Percentiles rank a stretch among this genome's conserved stretches.
These are phyloP conservation scores for Carposina sasakii DNA, from an alignment of 1,140 invertebrate genomes.

Conservation along the genomic window DNA sequence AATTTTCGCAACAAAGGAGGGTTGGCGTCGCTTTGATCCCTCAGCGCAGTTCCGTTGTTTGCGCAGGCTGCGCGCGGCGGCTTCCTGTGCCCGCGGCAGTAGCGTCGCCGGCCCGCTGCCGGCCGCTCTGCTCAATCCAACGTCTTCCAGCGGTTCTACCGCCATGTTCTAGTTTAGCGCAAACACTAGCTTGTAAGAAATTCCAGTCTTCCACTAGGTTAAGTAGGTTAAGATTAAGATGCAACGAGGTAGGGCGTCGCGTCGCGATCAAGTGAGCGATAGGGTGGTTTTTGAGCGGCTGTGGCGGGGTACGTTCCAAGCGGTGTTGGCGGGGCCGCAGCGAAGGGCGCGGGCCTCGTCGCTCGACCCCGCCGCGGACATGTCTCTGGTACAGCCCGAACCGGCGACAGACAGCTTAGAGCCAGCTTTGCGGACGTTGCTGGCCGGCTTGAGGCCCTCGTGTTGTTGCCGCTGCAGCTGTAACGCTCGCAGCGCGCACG, in stretches of 20 bases:
- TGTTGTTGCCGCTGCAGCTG: constrained; percentile 63
- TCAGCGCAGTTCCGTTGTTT: constrained; percentile 49
- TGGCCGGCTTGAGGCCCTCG: constrained; percentile 48
- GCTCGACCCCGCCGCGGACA: constrained; percentile 71
- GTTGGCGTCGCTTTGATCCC: constrained; percentile 23
- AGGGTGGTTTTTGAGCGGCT: constrained; percentile 75
- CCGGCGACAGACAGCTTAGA: constrained; percentile 38
- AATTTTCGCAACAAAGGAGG: too few species aligned
- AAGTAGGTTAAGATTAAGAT: constrained; percentile 54
- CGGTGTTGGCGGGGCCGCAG: constrained; percentile 58
- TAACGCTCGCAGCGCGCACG: constrained; percentile 47
- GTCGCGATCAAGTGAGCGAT: constrained; percentile 70
- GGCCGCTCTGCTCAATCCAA: constrained; percentile 44
- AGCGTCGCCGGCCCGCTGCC: constrained; percentile 59
- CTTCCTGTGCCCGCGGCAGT: constrained; percentile 55
- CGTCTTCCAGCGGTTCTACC: constrained; percentile 56
- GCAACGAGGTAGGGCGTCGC: constrained; percentile 58
- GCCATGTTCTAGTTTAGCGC: constrained; percentile 40
- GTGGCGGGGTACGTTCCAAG: constrained; percentile 76
- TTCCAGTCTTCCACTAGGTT: constrained; percentile 66
- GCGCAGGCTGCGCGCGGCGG: constrained; percentile 63
- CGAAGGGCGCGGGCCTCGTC: constrained; percentile 57
- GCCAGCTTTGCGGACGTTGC: constrained; percentile 58
- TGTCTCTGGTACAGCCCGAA: constrained; percentile 15
- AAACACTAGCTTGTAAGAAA: constrained; percentile 60